Evolutionary conservation across 2,113 vertebrate genomes (phyloP).

Genomic region (Orthochromis indermauri): DNA sequence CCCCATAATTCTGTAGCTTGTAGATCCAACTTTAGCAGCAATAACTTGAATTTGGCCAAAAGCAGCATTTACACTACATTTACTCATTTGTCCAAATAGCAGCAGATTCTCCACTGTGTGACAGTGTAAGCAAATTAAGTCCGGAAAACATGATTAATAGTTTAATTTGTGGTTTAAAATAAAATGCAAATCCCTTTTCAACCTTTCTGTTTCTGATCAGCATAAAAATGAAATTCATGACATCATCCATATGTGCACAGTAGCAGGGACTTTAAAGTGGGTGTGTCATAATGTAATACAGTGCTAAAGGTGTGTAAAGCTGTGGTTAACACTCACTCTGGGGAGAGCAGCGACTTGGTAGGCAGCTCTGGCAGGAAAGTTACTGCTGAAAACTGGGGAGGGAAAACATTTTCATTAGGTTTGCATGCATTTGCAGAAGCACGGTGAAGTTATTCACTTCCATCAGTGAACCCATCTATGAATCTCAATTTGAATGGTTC

Average conservation of each 20-base stretch:
- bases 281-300: neutral
- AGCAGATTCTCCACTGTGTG: too few relatives aligned
- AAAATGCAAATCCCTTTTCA: neutral
- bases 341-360: constrained; percentile 77
- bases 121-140: too few relatives aligned
- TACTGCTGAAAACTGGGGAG: constrained; percentile 69
- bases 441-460: neutral
- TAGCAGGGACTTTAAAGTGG: neutral
- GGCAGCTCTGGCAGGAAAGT: constrained; percentile 74
- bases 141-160: accelerated
- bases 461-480: neutral
- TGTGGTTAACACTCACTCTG: constrained; percentile 59
- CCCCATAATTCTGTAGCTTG: neutral
- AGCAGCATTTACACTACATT: accelerated
- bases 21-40: neutral
- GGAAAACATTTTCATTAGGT: neutral
- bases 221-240: neutral
- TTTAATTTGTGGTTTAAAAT: neutral
- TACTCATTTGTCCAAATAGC: too few relatives aligned
- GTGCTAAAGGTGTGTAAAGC: neutral
- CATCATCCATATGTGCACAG: neutral
- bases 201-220: accelerated
- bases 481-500: neutral
- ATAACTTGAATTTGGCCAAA: neutral
- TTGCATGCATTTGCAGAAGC: neutral